Base-by-base conservation (phyloP, 2,888 invertebrate species). In the Acanthosepion lycidas region DNA sequence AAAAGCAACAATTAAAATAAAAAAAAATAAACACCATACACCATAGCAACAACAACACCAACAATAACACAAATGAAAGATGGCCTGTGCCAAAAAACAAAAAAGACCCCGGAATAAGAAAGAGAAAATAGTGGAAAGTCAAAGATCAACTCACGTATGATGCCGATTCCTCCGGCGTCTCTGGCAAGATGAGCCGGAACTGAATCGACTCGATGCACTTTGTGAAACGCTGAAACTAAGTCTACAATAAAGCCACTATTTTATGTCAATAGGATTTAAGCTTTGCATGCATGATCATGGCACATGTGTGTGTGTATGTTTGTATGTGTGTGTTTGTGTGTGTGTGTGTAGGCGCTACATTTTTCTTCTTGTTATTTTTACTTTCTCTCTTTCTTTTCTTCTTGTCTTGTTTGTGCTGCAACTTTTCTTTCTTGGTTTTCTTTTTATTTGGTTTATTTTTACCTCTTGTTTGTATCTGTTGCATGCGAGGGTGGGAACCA, bases 91-190 rank as follows among this genome's bases (percentile, higher is more conserved):
- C 59, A 59, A 4, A 23, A 53, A 8, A 18, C 8, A 15, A 53
- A 23, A 59, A 59, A 20, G n/a, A 6, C n/a, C 78, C 78, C n/a
- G 9, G n/a, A n/a, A 78, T n/a, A 78, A n/a, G n/a, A 78, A 78
- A 78, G n/a, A 12, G 78, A 78, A 78, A 78, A 78, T 78, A n/a
- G n/a, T n/a, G 9, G n/a, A 78, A 15, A 78, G 78, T 78, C 78
- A 78, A 78, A 78, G 78, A 78, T n/a, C n/a, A 78, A 78, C 78
- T 78, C 78, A 78, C 78, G n/a, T 78, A n/a, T 78, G 78, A 78
- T 78, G n/a, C 78, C 12, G 78, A 78, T 78, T 78, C 78, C 78
- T 78, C 78, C 78, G 78, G 78, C 78, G 78, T 78, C 78, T 78
- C 78, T n/a, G 78, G n/a, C 78, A 78, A 78, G 78, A 78, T 78